Base-by-base conservation (phyloP, 2,888 invertebrate species). In the Tetranychus truncatus region DNA sequence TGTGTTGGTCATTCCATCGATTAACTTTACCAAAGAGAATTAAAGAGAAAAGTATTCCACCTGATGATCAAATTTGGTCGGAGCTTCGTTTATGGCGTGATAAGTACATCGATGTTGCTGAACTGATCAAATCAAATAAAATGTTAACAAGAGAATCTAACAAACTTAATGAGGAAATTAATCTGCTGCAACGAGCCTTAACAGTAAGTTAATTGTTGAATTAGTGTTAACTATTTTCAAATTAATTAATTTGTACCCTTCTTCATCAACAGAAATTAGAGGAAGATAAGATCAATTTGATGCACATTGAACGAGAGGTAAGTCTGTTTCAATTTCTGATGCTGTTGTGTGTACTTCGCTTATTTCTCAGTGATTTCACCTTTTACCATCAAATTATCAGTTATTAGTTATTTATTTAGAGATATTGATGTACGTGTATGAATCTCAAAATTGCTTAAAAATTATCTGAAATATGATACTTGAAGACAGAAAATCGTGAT, bases 31-130 rank as follows among this genome's bases (percentile, higher is more conserved):
- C 21, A 21, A 20, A 78, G 78, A 77, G 75, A 72, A 85, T 89
- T 77, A 85, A 87, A 8, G 86, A 87, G 77, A 86, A 88, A 73
- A 87, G 88, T 9, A 86, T 86, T 24, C 85, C 87, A 77, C 86
- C 88, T 74, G 89, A 89, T 66, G 84, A 78, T 24, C 45, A 85
- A 76, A 85, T 90, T 11, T 84, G 86, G 76, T 85, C 83, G 77
- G 91, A 92, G 82, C 85, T 92, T 77, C 87, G 89, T 76, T 87
- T 87, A 77, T 92, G 91, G 86, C 88, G 89, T 78, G 88, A 88
- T 76, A 88, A 89, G 78, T 87, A 89, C 81, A 88, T 91, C 72
- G 91, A 93, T 80, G 88, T 92, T 66, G 89, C 91, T 78, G 88
- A 76, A 45, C 20, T 20, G 11, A n/a, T 69, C 1, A 69, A 69